These are phyloP conservation scores for Trididemnum miniatum DNA, from an alignment of 23 tunicate species.

Conservation along the genomic window DNA sequence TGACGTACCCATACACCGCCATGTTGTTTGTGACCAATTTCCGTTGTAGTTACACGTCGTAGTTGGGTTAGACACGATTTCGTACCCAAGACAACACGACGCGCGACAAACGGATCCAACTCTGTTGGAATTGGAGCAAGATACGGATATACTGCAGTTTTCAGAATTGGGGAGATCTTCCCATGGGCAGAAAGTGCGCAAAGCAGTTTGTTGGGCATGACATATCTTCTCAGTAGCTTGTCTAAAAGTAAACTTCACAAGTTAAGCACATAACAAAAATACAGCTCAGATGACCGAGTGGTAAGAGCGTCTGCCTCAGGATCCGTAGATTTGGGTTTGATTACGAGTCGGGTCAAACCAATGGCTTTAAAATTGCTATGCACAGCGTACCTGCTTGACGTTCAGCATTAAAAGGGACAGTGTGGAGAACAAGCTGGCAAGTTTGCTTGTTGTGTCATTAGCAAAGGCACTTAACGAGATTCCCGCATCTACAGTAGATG, in stretches of 20 bases:
- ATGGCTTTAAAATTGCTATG: no score
- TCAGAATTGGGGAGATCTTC: constrained; percentile 26
- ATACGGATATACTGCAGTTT: neutral
- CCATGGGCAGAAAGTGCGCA: constrained; percentile 13
- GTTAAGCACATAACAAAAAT: no score
- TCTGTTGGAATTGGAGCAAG: constrained; percentile 27
- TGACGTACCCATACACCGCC: constrained; percentile 71
- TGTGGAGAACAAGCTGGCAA: no score
- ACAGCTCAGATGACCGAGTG: no score
- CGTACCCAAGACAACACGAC: constrained; percentile 59
- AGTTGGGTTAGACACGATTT: neutral
- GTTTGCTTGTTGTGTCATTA: no score
- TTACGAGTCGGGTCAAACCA: no score
- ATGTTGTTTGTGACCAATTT: constrained; percentile 53
- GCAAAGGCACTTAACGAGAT: no score
- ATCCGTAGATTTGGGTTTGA: no score
- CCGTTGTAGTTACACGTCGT: constrained; percentile 67
- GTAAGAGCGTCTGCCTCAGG: no score
- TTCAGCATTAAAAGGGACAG: no score
- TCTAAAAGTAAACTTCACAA: constrained; percentile 22
- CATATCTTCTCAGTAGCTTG: constrained; percentile 43
- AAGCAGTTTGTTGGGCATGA: constrained; percentile 32
- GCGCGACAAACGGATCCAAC: constrained; percentile 68
- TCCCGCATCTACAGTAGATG: no score
- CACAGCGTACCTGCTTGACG: no score